Base-by-base conservation (phyloP, 1,140 invertebrate genomes). In the Cydia strobilella region DNA sequence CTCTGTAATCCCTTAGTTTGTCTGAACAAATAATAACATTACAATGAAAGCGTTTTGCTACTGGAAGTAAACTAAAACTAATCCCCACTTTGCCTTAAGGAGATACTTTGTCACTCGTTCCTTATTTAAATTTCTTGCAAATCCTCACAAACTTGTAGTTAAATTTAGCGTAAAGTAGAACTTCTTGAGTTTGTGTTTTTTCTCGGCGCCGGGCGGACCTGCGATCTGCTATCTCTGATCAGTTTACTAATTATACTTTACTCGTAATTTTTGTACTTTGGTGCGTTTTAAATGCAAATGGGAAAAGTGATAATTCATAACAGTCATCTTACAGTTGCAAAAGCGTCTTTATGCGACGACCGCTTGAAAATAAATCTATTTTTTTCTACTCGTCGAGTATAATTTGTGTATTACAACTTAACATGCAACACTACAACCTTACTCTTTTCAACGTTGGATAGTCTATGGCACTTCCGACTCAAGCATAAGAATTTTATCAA, bases 51-150 rank as follows among this genome's bases (percentile, higher is more conserved):
- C 42, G 48, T 15, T 45, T 51, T 18, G 5, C 48, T 3, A 15
- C 48, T n/a, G n/a, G 15, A n/a, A 51, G n/a, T 18, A 18, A 51
- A 51, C 48, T 51, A 18, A 51, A 51, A 51, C 48, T 51, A 51
- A 31, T 66, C 23, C 12, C 63, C 25, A 25, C 51, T 75, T 74
- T 25, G 35, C 51, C 72, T 76, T 74, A 65, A 79, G 73, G 72
- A 79, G 77, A 76, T 39, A 73, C 72, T 76, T 79, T 74, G 75
- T 77, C 27, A 76, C 62, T 62, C 74, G 73, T 66, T 71, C 39
- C 69, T 74, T 76, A 81, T 81, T 79, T 76, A 76, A 76, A 78
- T 78, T 79, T 75, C 77, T 78, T 75, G 73, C 74, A 81, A 81
- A 77, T 79, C 73, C 63, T 66, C 20, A 25, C 72, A 42, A 59